A percentile compares a stretch with the other conserved stretches of the same genome.
Conservation (phyloP, 23 tunicate species). For the Pegea sp. region DNA sequence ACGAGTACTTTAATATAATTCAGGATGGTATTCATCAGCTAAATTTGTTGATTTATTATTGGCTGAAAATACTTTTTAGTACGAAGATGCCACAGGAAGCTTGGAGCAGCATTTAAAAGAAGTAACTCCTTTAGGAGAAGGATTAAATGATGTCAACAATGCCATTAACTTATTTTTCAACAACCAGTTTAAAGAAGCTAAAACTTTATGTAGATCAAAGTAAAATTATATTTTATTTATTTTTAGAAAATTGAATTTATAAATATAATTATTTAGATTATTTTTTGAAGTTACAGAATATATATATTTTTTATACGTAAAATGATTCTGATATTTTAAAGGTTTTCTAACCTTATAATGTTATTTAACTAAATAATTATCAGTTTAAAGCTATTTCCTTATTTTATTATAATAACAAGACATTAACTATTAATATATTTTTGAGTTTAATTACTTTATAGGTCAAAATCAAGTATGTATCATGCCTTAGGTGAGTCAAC, state of each 20-base stretch:
- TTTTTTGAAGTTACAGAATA: background rate
- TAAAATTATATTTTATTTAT: background rate
- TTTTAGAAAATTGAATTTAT: background rate
- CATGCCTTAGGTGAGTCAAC: slow-evolving; percentile 41
- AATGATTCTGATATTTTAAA: background rate
- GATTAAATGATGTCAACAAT: slow-evolving; percentile 16
- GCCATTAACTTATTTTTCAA: slow-evolving; percentile 46
- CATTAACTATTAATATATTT: background rate
- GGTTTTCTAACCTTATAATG: too few relatives aligned
- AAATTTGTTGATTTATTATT: too few relatives aligned
- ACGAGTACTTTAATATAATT: too few relatives aligned
- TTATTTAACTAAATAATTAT: background rate
- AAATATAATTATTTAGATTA: background rate
- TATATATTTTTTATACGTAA: background rate
- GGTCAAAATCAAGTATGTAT: slow-evolving; percentile 37
- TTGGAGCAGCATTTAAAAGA: too few relatives aligned
- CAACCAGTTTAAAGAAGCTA: slow-evolving; percentile 57
- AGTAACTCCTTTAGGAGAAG: background rate
- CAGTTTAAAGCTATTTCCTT: background rate
- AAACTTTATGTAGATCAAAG: slow-evolving; percentile 27
- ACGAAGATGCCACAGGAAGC: slow-evolving; percentile 1
- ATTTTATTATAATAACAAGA: background rate
- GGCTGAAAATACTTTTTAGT: too few relatives aligned
- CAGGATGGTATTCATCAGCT: too few relatives aligned
- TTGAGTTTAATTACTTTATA: too few relatives aligned